phyloP scores from a whole-genome alignment of 2,113 vertebrate genomes.

The Procavia capensis region DNA sequence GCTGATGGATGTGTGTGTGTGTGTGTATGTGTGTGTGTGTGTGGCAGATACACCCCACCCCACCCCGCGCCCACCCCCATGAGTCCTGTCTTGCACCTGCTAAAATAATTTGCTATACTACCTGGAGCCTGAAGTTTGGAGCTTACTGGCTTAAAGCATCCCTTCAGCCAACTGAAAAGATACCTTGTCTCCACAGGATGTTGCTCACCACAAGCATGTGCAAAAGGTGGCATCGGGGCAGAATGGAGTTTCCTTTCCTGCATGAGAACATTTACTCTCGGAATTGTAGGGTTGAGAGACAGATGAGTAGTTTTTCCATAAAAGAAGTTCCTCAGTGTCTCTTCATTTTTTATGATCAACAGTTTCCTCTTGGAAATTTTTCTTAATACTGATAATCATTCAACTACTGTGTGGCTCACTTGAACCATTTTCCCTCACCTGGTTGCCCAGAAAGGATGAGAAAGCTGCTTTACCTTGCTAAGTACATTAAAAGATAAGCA shows the following conservation, averaged over 20 bases:
- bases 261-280: not conserved
- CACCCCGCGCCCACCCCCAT: no score
- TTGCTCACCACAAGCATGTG: not conserved
- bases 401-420: not conserved
- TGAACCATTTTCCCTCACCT: not conserved
- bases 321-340: not conserved
- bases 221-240: accelerated
- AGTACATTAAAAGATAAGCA: no score
- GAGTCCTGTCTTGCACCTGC: not conserved
- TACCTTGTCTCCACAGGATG: accelerated
- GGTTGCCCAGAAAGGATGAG: not conserved
- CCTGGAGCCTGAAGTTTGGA: not conserved
- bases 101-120: accelerated
- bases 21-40: no score
- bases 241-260: not conserved
- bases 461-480: not conserved
- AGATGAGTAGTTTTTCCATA: not conserved
- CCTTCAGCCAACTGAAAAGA: no score
- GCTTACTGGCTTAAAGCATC: not conserved
- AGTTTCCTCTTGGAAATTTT: not conserved
- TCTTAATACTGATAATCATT: not conserved
- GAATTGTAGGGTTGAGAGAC: not conserved
- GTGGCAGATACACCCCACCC: not conserved
- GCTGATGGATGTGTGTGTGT: no score
- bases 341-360: not conserved